Conservation (phyloP, 2,113 vertebrate genomes). For the Isichthys henryi region DNA sequence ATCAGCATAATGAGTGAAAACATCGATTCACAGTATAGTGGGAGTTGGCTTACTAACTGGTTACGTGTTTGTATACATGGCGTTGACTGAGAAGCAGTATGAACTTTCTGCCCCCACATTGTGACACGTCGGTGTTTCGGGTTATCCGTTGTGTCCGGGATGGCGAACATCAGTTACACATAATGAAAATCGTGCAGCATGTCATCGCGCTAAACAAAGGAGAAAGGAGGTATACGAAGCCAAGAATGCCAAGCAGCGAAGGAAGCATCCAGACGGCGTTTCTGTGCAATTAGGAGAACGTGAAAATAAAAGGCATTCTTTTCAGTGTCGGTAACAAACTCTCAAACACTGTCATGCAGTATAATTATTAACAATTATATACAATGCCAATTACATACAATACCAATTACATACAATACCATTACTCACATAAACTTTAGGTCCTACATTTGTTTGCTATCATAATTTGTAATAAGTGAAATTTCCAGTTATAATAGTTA, state of each 20-base stretch:
- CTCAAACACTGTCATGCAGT: not conserved
- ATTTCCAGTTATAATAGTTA: not conserved
- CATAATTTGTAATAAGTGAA: not conserved
- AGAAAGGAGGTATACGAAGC: not conserved
- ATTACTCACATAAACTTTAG: not conserved
- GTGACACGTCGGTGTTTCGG: not conserved
- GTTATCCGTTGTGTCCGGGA: not conserved
- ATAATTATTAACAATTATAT: not conserved
- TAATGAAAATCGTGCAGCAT: not conserved
- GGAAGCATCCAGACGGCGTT: constrained; percentile 43
- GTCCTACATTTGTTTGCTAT: not conserved
- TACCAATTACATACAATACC: not conserved
- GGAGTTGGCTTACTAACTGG: not conserved
- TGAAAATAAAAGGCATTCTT: not conserved
- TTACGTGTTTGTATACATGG: not conserved
- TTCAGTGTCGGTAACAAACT: not conserved
- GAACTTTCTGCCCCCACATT: not conserved
- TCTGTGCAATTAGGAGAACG: not conserved
- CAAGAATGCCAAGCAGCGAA: constrained; percentile 45
- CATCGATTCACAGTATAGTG: not conserved
- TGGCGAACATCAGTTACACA: not conserved
- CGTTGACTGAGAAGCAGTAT: not conserved
- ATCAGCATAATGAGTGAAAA: not conserved
- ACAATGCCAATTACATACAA: not conserved
- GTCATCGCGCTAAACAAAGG: not conserved